A percentile compares a stretch with the other conserved stretches of the same genome.
These are phyloP conservation scores for Lamellibrachia luymesi DNA, from an alignment of 1,140 invertebrate species.

Conservation along the genomic window DNA sequence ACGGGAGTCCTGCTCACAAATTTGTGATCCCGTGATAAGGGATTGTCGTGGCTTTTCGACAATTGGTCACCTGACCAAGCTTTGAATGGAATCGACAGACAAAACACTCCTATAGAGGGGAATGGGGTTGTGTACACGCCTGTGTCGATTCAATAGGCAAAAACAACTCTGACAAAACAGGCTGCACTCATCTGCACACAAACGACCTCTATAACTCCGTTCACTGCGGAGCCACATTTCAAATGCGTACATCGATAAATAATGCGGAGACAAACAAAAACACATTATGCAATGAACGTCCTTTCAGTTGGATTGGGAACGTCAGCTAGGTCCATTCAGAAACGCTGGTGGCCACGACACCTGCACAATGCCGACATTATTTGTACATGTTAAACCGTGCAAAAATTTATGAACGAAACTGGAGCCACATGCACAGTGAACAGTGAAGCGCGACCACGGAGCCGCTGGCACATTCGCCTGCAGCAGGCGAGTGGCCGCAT, in stretches of 20 bases:
- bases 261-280: neutral
- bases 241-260: neutral
- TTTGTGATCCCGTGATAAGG: neutral
- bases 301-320: neutral
- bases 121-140: neutral
- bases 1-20: neutral
- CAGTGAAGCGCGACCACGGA: neutral
- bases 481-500: too few relatives aligned
- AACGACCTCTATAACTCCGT: neutral
- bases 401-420: slow-evolving; percentile 1
- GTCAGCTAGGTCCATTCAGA: neutral
- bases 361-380: neutral
- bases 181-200: neutral
- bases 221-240: neutral
- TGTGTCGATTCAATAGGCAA: neutral
- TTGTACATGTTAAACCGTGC: neutral
- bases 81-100: neutral
- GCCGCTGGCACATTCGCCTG: neutral
- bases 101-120: neutral
- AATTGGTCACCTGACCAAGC: neutral
- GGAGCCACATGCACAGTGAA: neutral
- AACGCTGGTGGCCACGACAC: neutral
- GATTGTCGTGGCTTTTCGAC: neutral
- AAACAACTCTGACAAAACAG: neutral
- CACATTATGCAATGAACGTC: neutral